phyloP scores from a whole-genome alignment of 2,888 invertebrate species.

The Dicyrtomina minuta region DNA sequence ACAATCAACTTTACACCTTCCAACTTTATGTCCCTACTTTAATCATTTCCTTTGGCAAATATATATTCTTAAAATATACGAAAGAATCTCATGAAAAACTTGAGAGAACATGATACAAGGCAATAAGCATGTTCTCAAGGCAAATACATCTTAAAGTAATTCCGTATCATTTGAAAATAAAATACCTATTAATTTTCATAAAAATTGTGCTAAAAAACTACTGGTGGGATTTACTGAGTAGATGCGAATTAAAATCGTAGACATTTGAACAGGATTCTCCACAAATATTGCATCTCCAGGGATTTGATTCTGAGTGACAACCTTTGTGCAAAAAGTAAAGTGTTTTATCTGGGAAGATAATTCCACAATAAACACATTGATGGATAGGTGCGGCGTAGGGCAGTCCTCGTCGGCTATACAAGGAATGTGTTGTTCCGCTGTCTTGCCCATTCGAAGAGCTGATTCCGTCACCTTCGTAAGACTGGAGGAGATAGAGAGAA shows the following conservation, averaged over 20 bases:
- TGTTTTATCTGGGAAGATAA: constrained; percentile 93
- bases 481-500: constrained; percentile 52
- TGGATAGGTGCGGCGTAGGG: constrained; percentile 40
- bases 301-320: constrained; percentile 94
- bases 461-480: constrained; percentile 57
- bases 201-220: too few relatives aligned
- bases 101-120: too few relatives aligned
- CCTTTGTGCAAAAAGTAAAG: constrained; percentile 96
- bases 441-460: constrained; percentile 50
- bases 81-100: too few relatives aligned
- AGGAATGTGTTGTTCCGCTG: constrained; percentile 42
- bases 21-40: too few relatives aligned
- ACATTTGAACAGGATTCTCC: constrained; percentile 92
- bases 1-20: too few relatives aligned
- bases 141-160: too few relatives aligned
- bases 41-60: too few relatives aligned
- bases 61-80: too few relatives aligned
- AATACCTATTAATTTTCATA: too few relatives aligned
- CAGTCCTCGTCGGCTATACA: constrained; percentile 46
- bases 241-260: constrained; percentile 95
- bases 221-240: constrained; percentile 91
- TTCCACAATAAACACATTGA: constrained; percentile 88
- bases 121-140: too few relatives aligned
- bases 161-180: too few relatives aligned
- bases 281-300: constrained; percentile 97